These are phyloP conservation scores for Ramazzottius varieornatus DNA, from an alignment of 2,888 invertebrate species.

Conservation along the genomic window DNA sequence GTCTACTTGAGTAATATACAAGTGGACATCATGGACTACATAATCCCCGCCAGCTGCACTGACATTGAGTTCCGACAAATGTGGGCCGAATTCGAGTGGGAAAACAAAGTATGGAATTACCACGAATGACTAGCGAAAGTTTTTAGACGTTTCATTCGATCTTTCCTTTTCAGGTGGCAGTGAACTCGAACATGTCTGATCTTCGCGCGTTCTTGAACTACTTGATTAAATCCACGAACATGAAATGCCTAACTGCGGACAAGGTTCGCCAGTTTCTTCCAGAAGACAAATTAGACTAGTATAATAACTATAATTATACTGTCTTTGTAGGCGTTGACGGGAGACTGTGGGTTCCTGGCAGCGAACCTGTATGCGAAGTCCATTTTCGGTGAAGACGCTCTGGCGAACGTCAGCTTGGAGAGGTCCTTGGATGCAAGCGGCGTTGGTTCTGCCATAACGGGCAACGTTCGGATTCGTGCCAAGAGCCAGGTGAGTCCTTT, in stretches of 20 bases:
- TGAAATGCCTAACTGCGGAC: constrained; percentile 94
- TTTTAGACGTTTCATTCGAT: background rate
- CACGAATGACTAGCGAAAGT: background rate
- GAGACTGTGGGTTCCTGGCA: constrained; percentile 97
- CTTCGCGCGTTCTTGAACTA: constrained; percentile 73
- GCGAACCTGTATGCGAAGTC: constrained; percentile 96
- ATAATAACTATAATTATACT: background rate
- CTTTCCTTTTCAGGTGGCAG: constrained; percentile 34
- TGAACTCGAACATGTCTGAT: constrained; percentile 74
- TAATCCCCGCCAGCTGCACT: constrained; percentile 70
- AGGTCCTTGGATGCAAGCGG: constrained; percentile 28
- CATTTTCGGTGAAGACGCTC: constrained; percentile 90
- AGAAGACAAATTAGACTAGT: background rate
- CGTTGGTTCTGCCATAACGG: constrained; percentile 35
- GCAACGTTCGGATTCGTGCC: constrained; percentile 87
- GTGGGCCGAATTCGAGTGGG: constrained; percentile 99
- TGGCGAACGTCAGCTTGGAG: constrained; percentile 95
- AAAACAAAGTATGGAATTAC: constrained; percentile 50
- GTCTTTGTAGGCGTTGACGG: constrained; percentile 44
- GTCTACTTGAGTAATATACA: constrained; percentile 96
- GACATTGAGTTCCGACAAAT: constrained; percentile 91
- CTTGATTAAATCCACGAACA: constrained; percentile 75
- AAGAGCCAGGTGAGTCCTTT: constrained; percentile 72
- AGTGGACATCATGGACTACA: constrained; percentile 98
- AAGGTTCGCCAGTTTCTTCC: constrained; percentile 31